Percentiles rank a stretch among this genome's conserved stretches.
phyloP scores from a whole-genome alignment of 2,797 vertebrate genomes.

The Cyclopterus lumpus region DNA sequence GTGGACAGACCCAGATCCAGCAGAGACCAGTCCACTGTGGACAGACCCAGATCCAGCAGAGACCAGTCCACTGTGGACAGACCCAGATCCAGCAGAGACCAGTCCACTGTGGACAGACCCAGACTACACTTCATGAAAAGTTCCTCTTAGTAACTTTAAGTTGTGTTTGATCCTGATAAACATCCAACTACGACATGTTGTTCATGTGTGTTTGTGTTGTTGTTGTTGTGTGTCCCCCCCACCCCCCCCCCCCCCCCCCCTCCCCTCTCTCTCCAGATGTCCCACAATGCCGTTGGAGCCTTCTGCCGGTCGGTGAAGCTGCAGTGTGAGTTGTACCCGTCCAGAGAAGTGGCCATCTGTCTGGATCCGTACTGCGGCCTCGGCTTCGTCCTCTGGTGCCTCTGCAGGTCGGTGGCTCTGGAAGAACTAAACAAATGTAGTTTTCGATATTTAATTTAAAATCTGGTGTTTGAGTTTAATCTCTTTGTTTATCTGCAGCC shows the following conservation, averaged over 20 bases:
- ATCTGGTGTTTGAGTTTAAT: too few relatives aligned
- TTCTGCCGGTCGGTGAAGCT: conserved; percentile 99
- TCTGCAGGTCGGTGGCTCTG: conserved; percentile 89
- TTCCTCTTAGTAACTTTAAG: not conserved
- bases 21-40: too few relatives aligned
- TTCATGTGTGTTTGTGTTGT: conserved; percentile 25
- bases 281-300: conserved; percentile 96
- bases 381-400: conserved; percentile 99
- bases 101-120: not conserved
- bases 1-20: too few relatives aligned
- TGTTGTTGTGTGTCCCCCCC: conserved; percentile 26
- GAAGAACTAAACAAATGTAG: too few relatives aligned
- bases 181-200: not conserved
- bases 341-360: conserved; percentile 98
- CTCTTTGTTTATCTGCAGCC: not conserved
- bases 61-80: too few relatives aligned
- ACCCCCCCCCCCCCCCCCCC: conserved; percentile 31
- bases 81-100: too few relatives aligned
- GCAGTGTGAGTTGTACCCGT: conserved; percentile 99
- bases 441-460: too few relatives aligned
- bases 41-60: too few relatives aligned
- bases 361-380: conserved; percentile 99
- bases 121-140: not conserved
- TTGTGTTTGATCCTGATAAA: not conserved
- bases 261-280: conserved; percentile 85